A percentile compares a stretch with the other conserved stretches of the same genome.
Evolutionary conservation across 2,888 invertebrate species (phyloP).

Genomic region (Cheilosia urbana): DNA sequence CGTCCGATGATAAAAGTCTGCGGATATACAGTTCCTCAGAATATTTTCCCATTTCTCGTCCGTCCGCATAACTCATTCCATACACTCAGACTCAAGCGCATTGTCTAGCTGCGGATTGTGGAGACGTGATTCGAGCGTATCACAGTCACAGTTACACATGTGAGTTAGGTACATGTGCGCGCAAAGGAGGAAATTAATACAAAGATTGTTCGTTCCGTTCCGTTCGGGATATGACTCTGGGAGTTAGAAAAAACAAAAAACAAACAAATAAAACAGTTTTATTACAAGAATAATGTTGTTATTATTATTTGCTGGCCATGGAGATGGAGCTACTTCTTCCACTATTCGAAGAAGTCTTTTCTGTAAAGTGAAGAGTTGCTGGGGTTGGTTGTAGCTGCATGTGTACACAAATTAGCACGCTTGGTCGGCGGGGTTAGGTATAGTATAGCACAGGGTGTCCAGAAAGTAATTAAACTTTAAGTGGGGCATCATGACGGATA

Average conservation of each 20-base stretch:
- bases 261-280: constrained; percentile 50
- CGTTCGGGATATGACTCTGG: constrained; percentile 24
- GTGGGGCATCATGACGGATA: too few relatives aligned
- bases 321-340: constrained; percentile 36
- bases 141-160: constrained; percentile 25
- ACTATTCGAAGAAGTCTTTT: constrained; percentile 52
- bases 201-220: constrained; percentile 42
- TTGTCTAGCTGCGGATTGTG: constrained; percentile 64
- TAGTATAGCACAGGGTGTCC: constrained; percentile 42
- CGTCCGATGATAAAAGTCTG: constrained; percentile 70
- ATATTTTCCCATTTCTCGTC: constrained; percentile 56
- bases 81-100: constrained; percentile 69
- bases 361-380: constrained; percentile 38
- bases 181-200: constrained; percentile 67
- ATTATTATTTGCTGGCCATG: constrained; percentile 69
- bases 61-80: constrained; percentile 63
- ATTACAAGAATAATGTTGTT: constrained; percentile 72
- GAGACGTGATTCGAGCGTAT: constrained; percentile 61
- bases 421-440: not conserved
- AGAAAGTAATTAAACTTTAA: not conserved
- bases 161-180: constrained; percentile 8
- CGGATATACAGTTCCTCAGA: constrained; percentile 65
- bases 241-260: constrained; percentile 46
- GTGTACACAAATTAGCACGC: constrained; percentile 16
- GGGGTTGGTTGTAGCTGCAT: constrained; percentile 38